Evolutionary conservation across 1,140 invertebrate species (phyloP).

Genomic region (Zaprionus nigranus): DNA sequence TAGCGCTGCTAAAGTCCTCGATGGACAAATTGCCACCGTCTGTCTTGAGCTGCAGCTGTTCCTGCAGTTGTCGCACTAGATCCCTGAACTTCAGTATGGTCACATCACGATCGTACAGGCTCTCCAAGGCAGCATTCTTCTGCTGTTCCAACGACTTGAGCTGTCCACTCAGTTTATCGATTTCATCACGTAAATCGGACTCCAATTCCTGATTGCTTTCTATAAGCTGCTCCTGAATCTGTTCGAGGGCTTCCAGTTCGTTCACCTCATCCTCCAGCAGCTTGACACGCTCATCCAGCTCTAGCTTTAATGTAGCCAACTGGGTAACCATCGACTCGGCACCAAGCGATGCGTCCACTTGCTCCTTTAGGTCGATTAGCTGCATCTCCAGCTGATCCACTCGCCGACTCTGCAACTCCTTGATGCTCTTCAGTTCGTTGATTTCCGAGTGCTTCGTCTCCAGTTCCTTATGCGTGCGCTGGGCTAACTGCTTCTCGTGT

Average conservation of each 20-base stretch:
- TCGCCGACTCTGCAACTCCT: conserved; percentile 90
- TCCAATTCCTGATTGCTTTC: conserved; percentile 94
- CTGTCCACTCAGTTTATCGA: conserved; percentile 93
- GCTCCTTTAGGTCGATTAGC: conserved; percentile 90
- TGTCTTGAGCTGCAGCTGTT: conserved; percentile 85
- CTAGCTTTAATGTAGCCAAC: conserved; percentile 95
- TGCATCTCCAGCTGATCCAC: conserved; percentile 94
- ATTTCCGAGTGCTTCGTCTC: conserved; percentile 95
- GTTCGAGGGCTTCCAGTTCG: conserved; percentile 92
- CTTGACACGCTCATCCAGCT: conserved; percentile 93
- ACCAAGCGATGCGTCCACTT: conserved; percentile 96
- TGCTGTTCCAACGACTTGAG: conserved; percentile 91
- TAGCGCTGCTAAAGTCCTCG: conserved; percentile 81
- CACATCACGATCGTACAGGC: conserved; percentile 95
- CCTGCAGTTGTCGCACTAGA: conserved; percentile 93
- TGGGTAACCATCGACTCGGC: conserved; percentile 99
- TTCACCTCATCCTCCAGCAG: conserved; percentile 96
- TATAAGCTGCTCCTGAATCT: conserved; percentile 91
- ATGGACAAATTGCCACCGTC: conserved; percentile 68
- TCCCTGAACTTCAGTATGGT: conserved; percentile 98
- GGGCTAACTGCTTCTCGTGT: conserved; percentile 96
- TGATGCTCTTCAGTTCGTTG: conserved; percentile 91
- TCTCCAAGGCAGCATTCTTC: conserved; percentile 93
- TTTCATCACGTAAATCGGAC: conserved; percentile 95
- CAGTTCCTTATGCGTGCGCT: conserved; percentile 94